Evolutionary conservation across 1,140 invertebrate genomes (phyloP).

Genomic region (Calliopsis andreniformis): DNA sequence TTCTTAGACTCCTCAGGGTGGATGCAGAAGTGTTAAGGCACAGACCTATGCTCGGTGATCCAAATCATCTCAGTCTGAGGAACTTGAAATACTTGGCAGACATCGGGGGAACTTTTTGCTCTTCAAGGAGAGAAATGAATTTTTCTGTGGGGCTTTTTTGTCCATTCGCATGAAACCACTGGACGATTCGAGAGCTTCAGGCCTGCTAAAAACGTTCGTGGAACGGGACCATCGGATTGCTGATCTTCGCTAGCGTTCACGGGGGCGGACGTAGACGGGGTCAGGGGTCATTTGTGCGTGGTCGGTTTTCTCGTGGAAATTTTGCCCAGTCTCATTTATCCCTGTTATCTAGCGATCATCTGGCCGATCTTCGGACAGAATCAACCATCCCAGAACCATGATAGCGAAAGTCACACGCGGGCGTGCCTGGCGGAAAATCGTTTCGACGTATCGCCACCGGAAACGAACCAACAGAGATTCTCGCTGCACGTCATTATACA

Average conservation of each 20-base stretch:
- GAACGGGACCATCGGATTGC: conserved; percentile 42
- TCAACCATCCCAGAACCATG: conserved; percentile 58
- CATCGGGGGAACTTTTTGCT: not conserved
- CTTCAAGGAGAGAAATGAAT: conserved; percentile 12
- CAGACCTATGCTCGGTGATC: conserved; percentile 25
- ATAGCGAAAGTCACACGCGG: conserved; percentile 53
- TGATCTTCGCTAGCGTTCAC: conserved; percentile 22
- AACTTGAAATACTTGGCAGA: not conserved
- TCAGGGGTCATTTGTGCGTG: conserved; percentile 35
- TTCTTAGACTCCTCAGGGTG: no score
- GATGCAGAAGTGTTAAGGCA: not conserved
- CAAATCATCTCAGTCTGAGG: conserved; percentile 22
- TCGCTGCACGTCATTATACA: not conserved
- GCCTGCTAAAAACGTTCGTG: conserved; percentile 52
- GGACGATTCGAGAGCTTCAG: not conserved
- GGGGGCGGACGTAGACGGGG: not conserved
- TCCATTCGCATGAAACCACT: conserved; percentile 15
- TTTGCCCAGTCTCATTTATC: conserved; percentile 41
- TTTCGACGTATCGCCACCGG: not conserved
- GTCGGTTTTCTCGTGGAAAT: conserved; percentile 22
- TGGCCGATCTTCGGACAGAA: conserved; percentile 38
- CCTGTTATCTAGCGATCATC: conserved; percentile 57
- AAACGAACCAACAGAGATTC: not conserved
- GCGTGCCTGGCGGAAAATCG: not conserved
- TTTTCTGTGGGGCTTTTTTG: not conserved